Conservation (phyloP, 92 coral and sea anemone genomes). For the Blastomussa wellsi region DNA sequence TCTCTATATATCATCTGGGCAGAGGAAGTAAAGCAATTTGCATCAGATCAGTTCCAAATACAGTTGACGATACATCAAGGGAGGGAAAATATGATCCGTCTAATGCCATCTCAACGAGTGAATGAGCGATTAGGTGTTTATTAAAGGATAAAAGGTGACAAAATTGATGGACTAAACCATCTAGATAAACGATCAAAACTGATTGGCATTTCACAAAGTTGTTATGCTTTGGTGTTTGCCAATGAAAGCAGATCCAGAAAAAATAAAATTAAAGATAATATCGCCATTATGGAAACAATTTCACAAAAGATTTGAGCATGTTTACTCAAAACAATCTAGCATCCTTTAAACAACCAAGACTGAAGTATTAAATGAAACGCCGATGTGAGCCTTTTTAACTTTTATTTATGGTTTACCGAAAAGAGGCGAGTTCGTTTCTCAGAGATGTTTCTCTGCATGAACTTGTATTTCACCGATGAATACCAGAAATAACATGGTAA, state of each 20-base stretch:
- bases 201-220: neutral
- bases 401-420: neutral
- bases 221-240: neutral
- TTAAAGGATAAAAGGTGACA: conserved; percentile 17
- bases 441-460: neutral
- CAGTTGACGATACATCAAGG: neutral
- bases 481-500: neutral
- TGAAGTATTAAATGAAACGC: conserved; percentile 1
- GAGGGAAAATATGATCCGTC: neutral
- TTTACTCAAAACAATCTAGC: conserved; percentile 5
- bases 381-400: conserved; percentile 8
- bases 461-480: neutral
- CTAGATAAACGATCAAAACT: neutral
- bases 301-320: neutral
- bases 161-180: conserved; percentile 6
- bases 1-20: neutral
- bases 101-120: neutral
- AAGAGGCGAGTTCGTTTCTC: neutral
- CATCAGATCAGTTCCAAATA: neutral
- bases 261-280: neutral
- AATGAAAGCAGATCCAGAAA: neutral
- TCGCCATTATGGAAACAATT: neutral
- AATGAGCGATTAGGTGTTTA: conserved; percentile 1
- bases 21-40: neutral
- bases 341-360: conserved; percentile 9